Base-by-base conservation (phyloP, 2,888 invertebrate genomes). In the Cantharis rufa region DNA sequence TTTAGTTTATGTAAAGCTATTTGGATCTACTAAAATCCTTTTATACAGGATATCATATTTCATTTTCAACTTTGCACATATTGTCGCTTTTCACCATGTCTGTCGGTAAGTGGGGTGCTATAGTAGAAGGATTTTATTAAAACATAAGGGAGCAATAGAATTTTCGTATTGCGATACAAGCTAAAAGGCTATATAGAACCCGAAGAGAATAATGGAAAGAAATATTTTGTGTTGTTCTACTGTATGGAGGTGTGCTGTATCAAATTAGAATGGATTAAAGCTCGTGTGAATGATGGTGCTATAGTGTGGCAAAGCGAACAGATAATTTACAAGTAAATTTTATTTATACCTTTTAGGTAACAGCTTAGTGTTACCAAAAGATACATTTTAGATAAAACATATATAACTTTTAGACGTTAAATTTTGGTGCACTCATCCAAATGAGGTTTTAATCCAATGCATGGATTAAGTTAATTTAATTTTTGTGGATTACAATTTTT, bases 231-330 rank as follows among this genome's bases (percentile, higher is more conserved):
- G 64, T 66, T 66, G 64, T 66, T 66, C 64, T 66, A n/a, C 24
- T 13, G 64, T 66, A 66, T 66, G 64, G 15, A 18, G 18, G 48
- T 18, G 64, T 21, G 64, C 64, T 66, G 64, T 66, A 66, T 66
- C 64, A 66, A 66, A 66, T 66, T 66, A 66, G 64, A 66, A 66
- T 66, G 64, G 64, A 66, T 66, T 66, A 66, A 24, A 66, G 64
- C 24, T n/a, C 48, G 21, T 15, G 15, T 66, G 64, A 66, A 66
- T 66, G 64, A 66, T 66, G 64, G 24, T 66, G 64, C 24, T 11
- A 21, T 66, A 66, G 64, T 66, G 64, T 24, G 64, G 64, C 64
- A 21, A 24, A 66, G 64, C 64, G 64, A 66, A 66, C 64, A 66
- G 64, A 24, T 66, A 66, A 66, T 66, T 66, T 66, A 66, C 18